Evolutionary conservation across 2,113 vertebrate genomes (phyloP).

Genomic region (Opisthocomus hoazin): DNA sequence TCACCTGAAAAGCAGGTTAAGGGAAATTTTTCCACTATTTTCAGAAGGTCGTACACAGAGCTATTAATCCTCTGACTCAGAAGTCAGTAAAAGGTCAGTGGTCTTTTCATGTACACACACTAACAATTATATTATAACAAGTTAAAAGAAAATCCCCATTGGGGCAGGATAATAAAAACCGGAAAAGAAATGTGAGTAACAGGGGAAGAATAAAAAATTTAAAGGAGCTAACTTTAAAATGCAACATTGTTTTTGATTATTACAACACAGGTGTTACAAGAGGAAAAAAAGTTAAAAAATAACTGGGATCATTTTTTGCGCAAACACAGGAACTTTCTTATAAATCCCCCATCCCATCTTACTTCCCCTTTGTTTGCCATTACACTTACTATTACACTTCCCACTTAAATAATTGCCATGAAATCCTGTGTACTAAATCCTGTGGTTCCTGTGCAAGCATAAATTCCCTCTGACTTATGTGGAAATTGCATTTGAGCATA

Average conservation of each 20-base stretch:
- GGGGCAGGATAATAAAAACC: constrained; percentile 42
- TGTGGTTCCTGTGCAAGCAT: background rate
- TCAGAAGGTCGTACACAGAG: background rate
- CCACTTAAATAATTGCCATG: background rate
- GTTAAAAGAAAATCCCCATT: constrained; percentile 40
- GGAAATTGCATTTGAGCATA: background rate
- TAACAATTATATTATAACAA: constrained; percentile 30
- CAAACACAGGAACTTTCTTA: constrained; percentile 1
- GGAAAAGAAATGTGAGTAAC: constrained; percentile 48
- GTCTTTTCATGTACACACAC: background rate
- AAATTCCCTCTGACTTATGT: background rate
- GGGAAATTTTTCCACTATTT: background rate
- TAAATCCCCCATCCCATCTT: background rate
- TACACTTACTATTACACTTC: background rate
- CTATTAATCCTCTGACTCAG: constrained; percentile 40
- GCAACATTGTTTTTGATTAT: constrained; percentile 29
- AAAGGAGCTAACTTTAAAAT: constrained; percentile 13
- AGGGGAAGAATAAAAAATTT: constrained; percentile 13
- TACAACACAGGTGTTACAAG: constrained; percentile 13
- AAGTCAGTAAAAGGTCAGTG: constrained; percentile 44
- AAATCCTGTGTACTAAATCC: background rate
- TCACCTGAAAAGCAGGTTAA: constrained; percentile 21
- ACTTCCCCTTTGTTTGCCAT: background rate
- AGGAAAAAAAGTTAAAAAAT: background rate
- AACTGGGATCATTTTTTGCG: background rate